These are phyloP conservation scores for Labroides dimidiatus DNA, from an alignment of 2,797 vertebrate species.

Conservation along the genomic window DNA sequence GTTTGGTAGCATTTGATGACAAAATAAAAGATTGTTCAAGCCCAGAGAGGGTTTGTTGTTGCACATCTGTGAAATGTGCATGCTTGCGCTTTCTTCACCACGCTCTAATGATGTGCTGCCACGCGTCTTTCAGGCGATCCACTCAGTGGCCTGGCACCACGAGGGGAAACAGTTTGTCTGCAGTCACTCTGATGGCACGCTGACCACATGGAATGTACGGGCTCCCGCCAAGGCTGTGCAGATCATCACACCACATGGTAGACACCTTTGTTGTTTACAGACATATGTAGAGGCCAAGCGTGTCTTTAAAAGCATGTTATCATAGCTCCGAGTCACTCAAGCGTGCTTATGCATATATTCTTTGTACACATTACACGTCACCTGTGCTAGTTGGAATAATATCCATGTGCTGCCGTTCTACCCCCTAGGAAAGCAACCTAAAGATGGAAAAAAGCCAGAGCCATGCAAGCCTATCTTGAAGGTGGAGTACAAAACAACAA, in stretches of 20 bases:
- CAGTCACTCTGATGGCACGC: constrained; percentile 98
- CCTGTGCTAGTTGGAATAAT: constrained; percentile 2
- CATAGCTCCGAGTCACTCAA: neutral
- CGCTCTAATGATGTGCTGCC: neutral
- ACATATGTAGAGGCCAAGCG: constrained; percentile 8
- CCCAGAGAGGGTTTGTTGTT: neutral
- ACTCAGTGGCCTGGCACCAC: constrained; percentile 98
- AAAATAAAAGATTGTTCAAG: neutral
- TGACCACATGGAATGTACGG: constrained; percentile 97
- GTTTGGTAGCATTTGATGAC: neutral
- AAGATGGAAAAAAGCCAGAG: constrained; percentile 99
- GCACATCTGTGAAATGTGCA: constrained; percentile 10
- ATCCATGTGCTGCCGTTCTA: constrained; percentile 14
- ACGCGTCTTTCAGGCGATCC: constrained; percentile 89
- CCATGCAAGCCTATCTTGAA: constrained; percentile 99
- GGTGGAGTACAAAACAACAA: constrained; percentile 98
- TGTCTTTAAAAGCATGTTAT: constrained; percentile 29
- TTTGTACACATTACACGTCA: neutral
- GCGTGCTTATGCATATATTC: neutral
- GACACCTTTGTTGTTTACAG: constrained; percentile 36
- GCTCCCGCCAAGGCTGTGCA: constrained; percentile 90
- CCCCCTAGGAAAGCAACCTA: constrained; percentile 94
- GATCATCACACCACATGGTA: constrained; percentile 98
- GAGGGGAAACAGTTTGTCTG: constrained; percentile 99
- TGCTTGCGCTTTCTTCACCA: neutral